Evolutionary conservation across 2,888 invertebrate species (phyloP), one percentile per base, ranked within the genome.

Genomic region (Conchocele bisecta): DNA sequence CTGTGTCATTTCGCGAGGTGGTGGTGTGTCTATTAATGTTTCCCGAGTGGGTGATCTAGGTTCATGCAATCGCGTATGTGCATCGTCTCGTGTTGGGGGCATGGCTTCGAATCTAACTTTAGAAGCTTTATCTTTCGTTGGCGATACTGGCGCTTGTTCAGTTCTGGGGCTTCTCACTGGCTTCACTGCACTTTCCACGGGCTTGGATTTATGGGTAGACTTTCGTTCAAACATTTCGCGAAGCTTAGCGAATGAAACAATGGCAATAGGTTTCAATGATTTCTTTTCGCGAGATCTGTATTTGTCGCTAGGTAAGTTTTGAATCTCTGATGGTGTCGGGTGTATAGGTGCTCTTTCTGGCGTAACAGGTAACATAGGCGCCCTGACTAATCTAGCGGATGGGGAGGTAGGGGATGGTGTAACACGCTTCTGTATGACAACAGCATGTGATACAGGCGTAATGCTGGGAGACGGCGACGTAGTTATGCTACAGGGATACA

Each of bases 391-490:
- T 41, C 72, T 74, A 5, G 83, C 76, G 3, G 80, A 67, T 5
- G 72, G 33, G 28, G 77, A 59, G 11, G 74, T 73, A 33, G 77
- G 79, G 9, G 83, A 73, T 1, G 86, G 83, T n/a, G 83, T 82
- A 6, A 88, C 86, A 17, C 88, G 83, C 11, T 86, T 86, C 69
- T 81, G 84, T 50, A 88, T 88, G 15, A 88, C 85, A n/a, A 88
- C 86, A 17, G 86, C 75, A 39, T 81, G 72, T n/a, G 79, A 73
- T n/a, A 75, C 74, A 2, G 83, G 81, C 29, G 82, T 82, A 5
- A 84, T 79, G 13, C 84, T 84, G 13, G 84, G 81, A 51, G 84
- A 84, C 3, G 86, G 86, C 26, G 86, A 87, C 11, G 86, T 77
- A n/a, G 85, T 75, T 22, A 85, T 59, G 64, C 83, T 83, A 6